phyloP scores from a whole-genome alignment of 1,140 invertebrate species.

The Drosophila funebris region DNA sequence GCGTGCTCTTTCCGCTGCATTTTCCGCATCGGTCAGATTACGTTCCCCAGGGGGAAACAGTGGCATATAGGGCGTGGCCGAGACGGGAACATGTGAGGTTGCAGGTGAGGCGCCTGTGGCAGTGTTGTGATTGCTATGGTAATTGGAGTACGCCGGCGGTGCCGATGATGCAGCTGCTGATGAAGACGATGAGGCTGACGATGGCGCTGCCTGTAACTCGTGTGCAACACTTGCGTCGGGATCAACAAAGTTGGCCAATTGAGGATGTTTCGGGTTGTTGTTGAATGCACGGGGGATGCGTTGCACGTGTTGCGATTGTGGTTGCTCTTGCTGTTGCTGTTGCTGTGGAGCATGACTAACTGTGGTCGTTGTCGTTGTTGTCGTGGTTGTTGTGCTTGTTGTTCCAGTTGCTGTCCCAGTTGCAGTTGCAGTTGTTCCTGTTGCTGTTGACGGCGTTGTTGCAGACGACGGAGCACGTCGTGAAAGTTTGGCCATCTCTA shows the following conservation, averaged over 20 bases:
- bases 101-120: constrained; percentile 50
- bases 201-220: constrained; percentile 20
- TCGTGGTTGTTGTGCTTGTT: constrained; percentile 12
- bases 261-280: constrained; percentile 31
- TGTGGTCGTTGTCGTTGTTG: constrained; percentile 13
- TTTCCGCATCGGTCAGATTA: constrained; percentile 71
- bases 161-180: constrained; percentile 53
- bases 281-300: constrained; percentile 47
- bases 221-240: constrained; percentile 44
- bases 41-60: constrained; percentile 66
- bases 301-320: constrained; percentile 25
- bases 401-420: constrained; percentile 10
- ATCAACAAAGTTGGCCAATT: constrained; percentile 51
- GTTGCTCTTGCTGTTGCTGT: constrained; percentile 33
- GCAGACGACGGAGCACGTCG: constrained; percentile 82
- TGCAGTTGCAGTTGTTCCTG: constrained; percentile 41
- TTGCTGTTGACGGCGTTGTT: constrained; percentile 70
- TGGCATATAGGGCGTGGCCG: constrained; percentile 66
- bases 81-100: constrained; percentile 39
- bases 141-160: constrained; percentile 56
- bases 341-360: constrained; percentile 9
- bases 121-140: constrained; percentile 43
- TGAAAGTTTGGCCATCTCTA: constrained; percentile 84
- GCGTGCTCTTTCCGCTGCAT: constrained; percentile 84
- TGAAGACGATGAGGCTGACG: background rate